Percentiles rank a stretch among this genome's conserved stretches.
Conservation (phyloP, 2,888 invertebrate species). For the Julus scanicus region DNA sequence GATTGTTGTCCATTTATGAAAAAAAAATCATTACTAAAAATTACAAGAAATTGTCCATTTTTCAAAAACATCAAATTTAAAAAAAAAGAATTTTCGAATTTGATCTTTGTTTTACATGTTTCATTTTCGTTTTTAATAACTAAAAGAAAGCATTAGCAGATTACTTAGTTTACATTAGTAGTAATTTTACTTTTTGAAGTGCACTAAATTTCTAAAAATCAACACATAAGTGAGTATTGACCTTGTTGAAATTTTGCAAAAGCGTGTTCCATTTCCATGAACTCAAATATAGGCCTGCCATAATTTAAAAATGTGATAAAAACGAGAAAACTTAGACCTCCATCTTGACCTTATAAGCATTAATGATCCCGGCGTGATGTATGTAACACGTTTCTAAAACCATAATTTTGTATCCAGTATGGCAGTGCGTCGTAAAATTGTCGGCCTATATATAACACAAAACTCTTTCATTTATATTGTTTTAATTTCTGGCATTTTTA, state of each 20-base stretch:
- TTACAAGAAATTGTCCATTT: too few species aligned
- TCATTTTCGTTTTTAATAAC: too few species aligned
- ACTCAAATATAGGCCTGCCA: background rate
- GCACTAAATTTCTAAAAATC: background rate
- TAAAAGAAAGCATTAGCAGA: too few species aligned
- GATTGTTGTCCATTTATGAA: too few species aligned
- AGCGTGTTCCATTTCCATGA: background rate
- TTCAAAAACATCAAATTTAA: too few species aligned
- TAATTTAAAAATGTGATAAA: background rate
- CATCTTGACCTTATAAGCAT: slow-evolving; percentile 23
- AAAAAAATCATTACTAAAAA: too few species aligned
- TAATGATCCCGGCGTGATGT: slow-evolving; percentile 14
- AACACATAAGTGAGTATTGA: background rate
- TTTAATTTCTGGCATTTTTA: background rate
- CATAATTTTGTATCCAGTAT: slow-evolving; percentile 5
- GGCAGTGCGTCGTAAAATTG: background rate
- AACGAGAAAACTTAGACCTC: background rate
- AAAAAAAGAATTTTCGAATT: too few species aligned
- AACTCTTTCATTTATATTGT: background rate
- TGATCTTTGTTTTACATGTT: too few species aligned
- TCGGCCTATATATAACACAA: slow-evolving; percentile 20
- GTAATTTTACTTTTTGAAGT: too few species aligned
- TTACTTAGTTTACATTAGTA: too few species aligned
- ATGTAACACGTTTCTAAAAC: background rate
- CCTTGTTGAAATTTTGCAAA: background rate